Evolutionary conservation across 2,113 vertebrate genomes (phyloP).

Genomic region (human): GRCh38 chr12:90041001-90041500

Average conservation of each 20-base stretch:
- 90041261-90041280: neutral
- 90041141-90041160: neutral
- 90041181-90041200: neutral
- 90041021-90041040: neutral
- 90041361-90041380: neutral
- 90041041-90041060: conserved; percentile 12
- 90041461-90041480: neutral
- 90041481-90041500: neutral
- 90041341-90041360: neutral
- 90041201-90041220: neutral
- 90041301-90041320: neutral
- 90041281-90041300: neutral
- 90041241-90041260: neutral
- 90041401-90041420: neutral
- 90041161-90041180: neutral
- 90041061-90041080: neutral
- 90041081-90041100: conserved; percentile 4
- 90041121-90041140: neutral
- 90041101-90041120: neutral
- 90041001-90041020: conserved; percentile 30
- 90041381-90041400: neutral
- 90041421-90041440: neutral
- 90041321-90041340: neutral
- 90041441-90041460: neutral
- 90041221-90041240: neutral